phyloP scores from a whole-genome alignment of 2,888 invertebrate species.

The Hecatera dysodea region DNA sequence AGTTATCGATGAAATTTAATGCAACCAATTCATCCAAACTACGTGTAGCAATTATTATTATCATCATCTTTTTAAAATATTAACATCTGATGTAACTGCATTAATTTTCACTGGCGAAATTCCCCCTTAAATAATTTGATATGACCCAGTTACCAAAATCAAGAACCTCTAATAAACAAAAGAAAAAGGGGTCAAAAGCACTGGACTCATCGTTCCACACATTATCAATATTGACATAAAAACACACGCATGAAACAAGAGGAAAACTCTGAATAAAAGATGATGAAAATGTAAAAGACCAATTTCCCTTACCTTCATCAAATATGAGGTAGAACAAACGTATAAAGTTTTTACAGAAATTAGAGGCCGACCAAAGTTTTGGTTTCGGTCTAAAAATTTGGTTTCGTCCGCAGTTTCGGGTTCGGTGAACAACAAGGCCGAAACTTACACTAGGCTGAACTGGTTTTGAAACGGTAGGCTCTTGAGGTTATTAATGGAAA shows the following conservation, averaged over 20 bases:
- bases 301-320: constrained; percentile 61
- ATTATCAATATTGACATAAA: constrained; percentile 46
- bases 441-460: not conserved
- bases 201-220: constrained; percentile 4
- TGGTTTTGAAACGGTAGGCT: no score
- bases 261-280: constrained; percentile 43
- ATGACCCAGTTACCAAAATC: not conserved
- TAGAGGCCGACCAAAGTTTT: not conserved
- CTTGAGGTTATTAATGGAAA: no score
- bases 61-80: no score
- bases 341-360: constrained; percentile 28
- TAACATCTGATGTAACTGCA: not conserved
- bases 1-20: no score
- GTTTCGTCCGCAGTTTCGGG: not conserved
- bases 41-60: no score
- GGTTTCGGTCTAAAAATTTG: not conserved
- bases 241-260: constrained; percentile 32
- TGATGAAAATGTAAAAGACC: constrained; percentile 58
- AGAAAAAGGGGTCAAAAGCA: constrained; percentile 9
- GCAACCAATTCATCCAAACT: no score
- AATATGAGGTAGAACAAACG: constrained; percentile 51
- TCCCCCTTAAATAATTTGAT: not conserved
- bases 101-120: not conserved
- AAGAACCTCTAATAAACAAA: constrained; percentile 6
- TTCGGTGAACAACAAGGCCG: no score